Percentiles rank a stretch among this genome's conserved stretches.
Conservation (phyloP, 2,797 vertebrate genomes). For the Trachurus trachurus region DNA sequence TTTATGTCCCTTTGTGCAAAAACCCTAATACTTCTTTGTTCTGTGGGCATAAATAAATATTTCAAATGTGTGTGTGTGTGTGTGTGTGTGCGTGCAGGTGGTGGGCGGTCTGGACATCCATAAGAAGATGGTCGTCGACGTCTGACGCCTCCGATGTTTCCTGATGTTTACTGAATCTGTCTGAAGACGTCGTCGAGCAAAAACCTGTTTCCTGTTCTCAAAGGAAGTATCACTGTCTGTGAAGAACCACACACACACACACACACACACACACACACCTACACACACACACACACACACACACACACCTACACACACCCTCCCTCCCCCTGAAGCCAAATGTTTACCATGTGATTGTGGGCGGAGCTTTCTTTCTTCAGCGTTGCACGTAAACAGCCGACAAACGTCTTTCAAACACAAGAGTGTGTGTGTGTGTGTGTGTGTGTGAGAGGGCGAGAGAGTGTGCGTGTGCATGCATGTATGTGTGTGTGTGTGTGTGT, state of each 20-base stretch:
- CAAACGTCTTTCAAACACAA: slow-evolving; percentile 85
- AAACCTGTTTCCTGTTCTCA: slow-evolving; percentile 85
- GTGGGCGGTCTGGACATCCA: slow-evolving; percentile 96
- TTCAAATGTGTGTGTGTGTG: slow-evolving; percentile 8
- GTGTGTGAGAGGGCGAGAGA: slow-evolving; percentile 13
- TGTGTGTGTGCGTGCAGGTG: slow-evolving; percentile 81
- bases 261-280: no score
- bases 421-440: slow-evolving; percentile 84
- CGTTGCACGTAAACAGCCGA: slow-evolving; percentile 91
- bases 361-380: slow-evolving; percentile 89
- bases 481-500: slow-evolving; percentile 42
- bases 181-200: slow-evolving; percentile 92
- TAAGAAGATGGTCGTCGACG: slow-evolving; percentile 98
- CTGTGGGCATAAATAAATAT: no score
- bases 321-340: slow-evolving; percentile 88
- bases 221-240: slow-evolving; percentile 89
- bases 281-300: no score
- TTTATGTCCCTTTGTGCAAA: no score
- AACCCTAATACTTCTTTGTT: no score
- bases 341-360: slow-evolving; percentile 93
- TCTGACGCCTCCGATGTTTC: slow-evolving; percentile 83
- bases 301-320: background rate
- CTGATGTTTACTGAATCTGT: slow-evolving; percentile 90
- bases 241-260: slow-evolving; percentile 1
- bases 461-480: background rate